A percentile compares a stretch with the other conserved stretches of the same genome.
Evolutionary conservation across 1,140 invertebrate genomes (phyloP).

Genomic region (Lethrus apterus): DNA sequence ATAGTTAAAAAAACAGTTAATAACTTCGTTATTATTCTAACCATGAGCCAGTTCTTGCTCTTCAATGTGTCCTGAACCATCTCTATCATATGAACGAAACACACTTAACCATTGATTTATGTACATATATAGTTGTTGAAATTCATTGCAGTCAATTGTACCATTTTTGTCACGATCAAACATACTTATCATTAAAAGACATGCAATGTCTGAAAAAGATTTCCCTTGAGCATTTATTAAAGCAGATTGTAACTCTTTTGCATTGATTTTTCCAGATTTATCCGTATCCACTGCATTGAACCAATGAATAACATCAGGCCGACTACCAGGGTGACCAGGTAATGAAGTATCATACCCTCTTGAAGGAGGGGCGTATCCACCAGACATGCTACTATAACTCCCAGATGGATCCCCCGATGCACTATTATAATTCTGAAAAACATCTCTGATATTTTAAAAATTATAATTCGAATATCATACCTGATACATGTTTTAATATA

Average conservation of each 20-base stretch:
- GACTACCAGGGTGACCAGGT: conserved; percentile 27
- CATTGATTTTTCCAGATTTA: conserved; percentile 72
- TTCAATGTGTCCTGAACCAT: conserved; percentile 78
- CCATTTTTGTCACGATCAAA: conserved; percentile 80
- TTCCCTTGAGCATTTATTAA: conserved; percentile 81
- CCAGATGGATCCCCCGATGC: conserved; percentile 1
- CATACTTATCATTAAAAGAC: conserved; percentile 88
- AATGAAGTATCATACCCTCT: background rate
- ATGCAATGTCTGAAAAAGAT: conserved; percentile 76
- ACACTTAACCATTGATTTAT: conserved; percentile 81
- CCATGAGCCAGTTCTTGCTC: conserved; percentile 69
- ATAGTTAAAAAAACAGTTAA: conserved; percentile 15
- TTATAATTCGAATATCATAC: too few species aligned
- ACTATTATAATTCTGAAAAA: too few species aligned
- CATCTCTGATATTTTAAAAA: too few species aligned
- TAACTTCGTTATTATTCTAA: conserved; percentile 32
- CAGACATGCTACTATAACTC: background rate
- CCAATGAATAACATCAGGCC: conserved; percentile 70
- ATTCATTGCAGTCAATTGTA: conserved; percentile 82
- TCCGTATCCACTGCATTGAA: conserved; percentile 76
- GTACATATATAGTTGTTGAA: conserved; percentile 80
- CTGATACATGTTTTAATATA: too few species aligned
- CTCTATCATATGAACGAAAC: conserved; percentile 74
- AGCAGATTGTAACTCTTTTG: conserved; percentile 70
- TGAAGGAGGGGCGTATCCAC: too few species aligned